phyloP scores from a whole-genome alignment of 2,888 invertebrate genomes.

The Brachyopa scutellaris region DNA sequence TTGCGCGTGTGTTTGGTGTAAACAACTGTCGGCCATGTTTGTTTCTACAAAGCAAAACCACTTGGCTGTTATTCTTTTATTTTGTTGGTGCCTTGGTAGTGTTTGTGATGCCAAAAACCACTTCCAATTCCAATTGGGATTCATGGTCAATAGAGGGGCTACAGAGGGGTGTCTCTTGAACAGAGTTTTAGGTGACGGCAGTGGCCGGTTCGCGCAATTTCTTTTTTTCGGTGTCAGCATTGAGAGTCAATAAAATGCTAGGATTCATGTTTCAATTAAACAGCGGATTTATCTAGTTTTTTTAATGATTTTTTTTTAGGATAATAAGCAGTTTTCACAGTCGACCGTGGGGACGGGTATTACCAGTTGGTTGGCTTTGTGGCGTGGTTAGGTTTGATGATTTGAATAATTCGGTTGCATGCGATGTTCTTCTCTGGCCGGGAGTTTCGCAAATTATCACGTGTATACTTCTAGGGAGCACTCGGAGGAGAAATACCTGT shows the following conservation, averaged over 20 bases:
- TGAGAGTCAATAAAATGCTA: conserved; percentile 44
- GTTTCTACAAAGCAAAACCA: conserved; percentile 59
- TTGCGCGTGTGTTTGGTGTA: conserved; percentile 59
- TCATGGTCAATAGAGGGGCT: conserved; percentile 44
- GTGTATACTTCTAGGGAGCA: conserved; percentile 64
- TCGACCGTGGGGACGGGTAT: conserved; percentile 40
- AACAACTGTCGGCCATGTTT: conserved; percentile 67
- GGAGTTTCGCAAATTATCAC: conserved; percentile 36
- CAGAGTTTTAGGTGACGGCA: conserved; percentile 15
- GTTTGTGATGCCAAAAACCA: conserved; percentile 56
- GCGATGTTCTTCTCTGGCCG: conserved; percentile 50
- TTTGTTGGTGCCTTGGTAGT: not conserved
- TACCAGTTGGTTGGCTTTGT: conserved; percentile 61
- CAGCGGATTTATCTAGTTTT: conserved; percentile 16
- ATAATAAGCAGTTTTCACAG: conserved; percentile 10
- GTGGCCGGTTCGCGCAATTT: conserved; percentile 13
- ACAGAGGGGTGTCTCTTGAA: not conserved
- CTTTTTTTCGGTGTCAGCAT: conserved; percentile 47
- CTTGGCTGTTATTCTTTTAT: conserved; percentile 12
- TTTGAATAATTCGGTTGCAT: conserved; percentile 63
- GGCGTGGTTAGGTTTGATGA: conserved; percentile 49
- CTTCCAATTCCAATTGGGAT: conserved; percentile 52
- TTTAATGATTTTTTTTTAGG: conserved; percentile 10
- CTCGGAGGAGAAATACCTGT: conserved; percentile 29
- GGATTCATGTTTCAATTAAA: conserved; percentile 54